These are phyloP conservation scores for Austrofundulus limnaeus DNA, from an alignment of 2,113 vertebrate species.

Conservation along the genomic window DNA sequence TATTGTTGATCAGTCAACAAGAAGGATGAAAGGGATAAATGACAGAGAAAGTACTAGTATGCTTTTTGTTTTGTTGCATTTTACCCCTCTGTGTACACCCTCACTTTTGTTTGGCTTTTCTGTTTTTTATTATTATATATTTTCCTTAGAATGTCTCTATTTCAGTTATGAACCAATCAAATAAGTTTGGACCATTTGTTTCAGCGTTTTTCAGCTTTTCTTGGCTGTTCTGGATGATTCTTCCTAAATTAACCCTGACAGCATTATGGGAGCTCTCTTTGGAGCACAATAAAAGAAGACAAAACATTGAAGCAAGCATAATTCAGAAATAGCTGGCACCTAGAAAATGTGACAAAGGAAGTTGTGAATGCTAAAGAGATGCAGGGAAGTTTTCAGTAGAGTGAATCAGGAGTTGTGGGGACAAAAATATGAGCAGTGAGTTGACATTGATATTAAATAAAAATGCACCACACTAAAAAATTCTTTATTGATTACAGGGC, in stretches of 20 bases:
- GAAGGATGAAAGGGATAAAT: neutral
- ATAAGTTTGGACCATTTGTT: slow-evolving; percentile 20
- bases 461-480: neutral
- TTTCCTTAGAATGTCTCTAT: neutral
- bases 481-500: neutral
- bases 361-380: neutral
- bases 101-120: no score
- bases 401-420: neutral
- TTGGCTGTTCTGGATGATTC: slow-evolving; percentile 20
- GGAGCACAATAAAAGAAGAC: slow-evolving; percentile 23
- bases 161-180: slow-evolving; percentile 6
- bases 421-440: neutral
- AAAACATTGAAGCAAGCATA: slow-evolving; percentile 14
- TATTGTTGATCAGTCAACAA: slow-evolving; percentile 8
- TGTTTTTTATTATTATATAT: neutral
- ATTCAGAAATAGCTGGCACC: slow-evolving; percentile 26
- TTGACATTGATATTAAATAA: neutral
- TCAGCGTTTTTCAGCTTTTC: slow-evolving; percentile 10
- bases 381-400: neutral
- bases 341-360: neutral
- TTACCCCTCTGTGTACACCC: neutral
- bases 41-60: neutral
- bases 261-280: slow-evolving; percentile 13
- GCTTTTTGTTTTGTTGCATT: neutral
- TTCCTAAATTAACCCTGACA: slow-evolving; percentile 28